phyloP scores from a whole-genome alignment of 2,113 vertebrate species.

The Brachyistius frenatus region DNA sequence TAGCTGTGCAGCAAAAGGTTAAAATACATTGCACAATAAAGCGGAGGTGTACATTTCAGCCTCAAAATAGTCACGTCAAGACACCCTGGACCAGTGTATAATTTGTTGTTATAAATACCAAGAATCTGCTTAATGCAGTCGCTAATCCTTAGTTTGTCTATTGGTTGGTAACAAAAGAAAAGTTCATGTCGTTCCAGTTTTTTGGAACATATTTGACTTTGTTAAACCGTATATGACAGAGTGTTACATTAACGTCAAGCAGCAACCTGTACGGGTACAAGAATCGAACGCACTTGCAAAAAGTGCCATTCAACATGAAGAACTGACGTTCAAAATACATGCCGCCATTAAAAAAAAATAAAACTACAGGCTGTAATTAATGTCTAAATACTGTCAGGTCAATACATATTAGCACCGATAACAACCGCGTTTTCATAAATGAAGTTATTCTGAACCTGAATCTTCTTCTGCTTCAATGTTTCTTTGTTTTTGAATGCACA shows the following conservation, averaged over 20 bases:
- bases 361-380: too few species aligned
- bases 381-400: too few species aligned
- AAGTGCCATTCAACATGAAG: too few species aligned
- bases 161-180: background rate
- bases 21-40: conserved; percentile 47
- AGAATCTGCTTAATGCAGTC: background rate
- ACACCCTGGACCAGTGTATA: background rate
- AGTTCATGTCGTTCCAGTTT: background rate
- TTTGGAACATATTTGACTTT: background rate
- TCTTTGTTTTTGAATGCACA: too few species aligned
- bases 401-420: too few species aligned
- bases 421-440: too few species aligned
- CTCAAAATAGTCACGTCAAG: conserved; percentile 36
- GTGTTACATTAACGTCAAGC: background rate
- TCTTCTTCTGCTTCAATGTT: background rate
- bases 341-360: too few species aligned
- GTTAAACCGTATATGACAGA: too few species aligned
- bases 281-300: too few species aligned
- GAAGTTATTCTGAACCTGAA: background rate
- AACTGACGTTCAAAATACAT: too few species aligned
- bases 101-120: conserved; percentile 8
- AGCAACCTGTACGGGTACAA: too few species aligned
- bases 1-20: conserved; percentile 36
- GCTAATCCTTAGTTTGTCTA: background rate
- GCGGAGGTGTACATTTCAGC: conserved; percentile 28